Evolutionary conservation across 2,113 vertebrate species (phyloP), one percentile per base, ranked within the genome.

Genomic region (Platichthys stellatus): DNA sequence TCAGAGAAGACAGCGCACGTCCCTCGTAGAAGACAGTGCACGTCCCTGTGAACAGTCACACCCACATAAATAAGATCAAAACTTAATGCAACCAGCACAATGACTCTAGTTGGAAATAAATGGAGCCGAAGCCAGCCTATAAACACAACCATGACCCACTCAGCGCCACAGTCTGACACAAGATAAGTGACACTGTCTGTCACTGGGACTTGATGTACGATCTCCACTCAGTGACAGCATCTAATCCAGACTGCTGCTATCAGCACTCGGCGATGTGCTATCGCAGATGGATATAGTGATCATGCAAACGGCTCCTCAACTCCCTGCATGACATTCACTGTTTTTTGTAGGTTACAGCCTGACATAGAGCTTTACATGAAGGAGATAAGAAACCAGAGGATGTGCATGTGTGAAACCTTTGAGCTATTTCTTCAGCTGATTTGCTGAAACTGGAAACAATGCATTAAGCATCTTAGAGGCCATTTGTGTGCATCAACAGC

Each of bases 21-120:
- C 47, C 63, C 53, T 57, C 57, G n/a, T n/a, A 74, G 62, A 49
- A 15, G 63, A 63, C 4, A 10, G 18, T 38, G 28, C 40, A 67
- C 43, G 26, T 14, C 47, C 49, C 5, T 26, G 11, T 31, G 23
- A 66, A 13, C 49, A 15, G 21, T 53, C 18, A 24, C 14, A 65
- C 26, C 40, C 12, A 53, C 18, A 70, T 40, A 18, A 69, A 72
- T 47, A 24, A 12, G 38, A 58, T 66, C 10, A 43, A 54, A 38
- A 0, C 35, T 10, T 9, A 38, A 38, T 38, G 35, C 35, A 38
- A 38, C 35, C 7, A 8, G 8, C 35, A 38, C 35, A 10, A 38
- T 10, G 35, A 5, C 8, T 38, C 1, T 38, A 38, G 35, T 38
- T 38, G 10, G 35, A 1, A 1, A 38, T 38, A 9, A 38, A 38